Conservation (phyloP, 2,888 invertebrate species). For the Stratiomys singularior region DNA sequence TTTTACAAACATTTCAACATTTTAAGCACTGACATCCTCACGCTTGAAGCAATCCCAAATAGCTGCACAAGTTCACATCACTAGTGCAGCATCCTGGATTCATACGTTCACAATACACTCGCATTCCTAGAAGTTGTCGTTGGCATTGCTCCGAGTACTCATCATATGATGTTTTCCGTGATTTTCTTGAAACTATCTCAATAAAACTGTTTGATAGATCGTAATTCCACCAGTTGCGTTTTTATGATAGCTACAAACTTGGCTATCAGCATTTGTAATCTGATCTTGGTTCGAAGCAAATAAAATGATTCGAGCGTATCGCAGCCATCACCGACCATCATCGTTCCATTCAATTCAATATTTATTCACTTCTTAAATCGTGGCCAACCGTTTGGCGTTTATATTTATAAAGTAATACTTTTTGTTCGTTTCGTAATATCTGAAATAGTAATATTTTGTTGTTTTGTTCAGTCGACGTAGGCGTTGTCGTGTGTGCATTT, state of each 20-base stretch:
- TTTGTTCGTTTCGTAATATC: background rate
- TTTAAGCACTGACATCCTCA: no score
- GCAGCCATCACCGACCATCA: background rate
- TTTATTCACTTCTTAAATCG: background rate
- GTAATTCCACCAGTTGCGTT: background rate
- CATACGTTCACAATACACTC: no score
- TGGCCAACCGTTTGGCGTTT: background rate
- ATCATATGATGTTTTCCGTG: background rate
- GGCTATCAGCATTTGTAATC: background rate
- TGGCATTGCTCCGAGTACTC: background rate
- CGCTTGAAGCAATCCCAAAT: no score
- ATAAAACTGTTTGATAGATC: background rate
- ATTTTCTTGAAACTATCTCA: background rate
- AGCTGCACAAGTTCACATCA: background rate
- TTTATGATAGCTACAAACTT: slow-evolving; percentile 1
- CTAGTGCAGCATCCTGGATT: background rate
- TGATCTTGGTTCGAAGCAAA: background rate
- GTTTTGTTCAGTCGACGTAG: background rate
- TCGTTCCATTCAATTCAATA: slow-evolving; percentile 2
- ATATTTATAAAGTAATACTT: background rate
- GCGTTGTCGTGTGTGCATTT: background rate
- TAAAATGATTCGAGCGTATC: slow-evolving; percentile 1
- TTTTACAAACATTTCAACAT: no score
- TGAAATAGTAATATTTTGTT: background rate
- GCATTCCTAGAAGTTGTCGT: background rate